phyloP scores from a whole-genome alignment of 2,888 invertebrate genomes.

The Pterobdella sp. region DNA sequence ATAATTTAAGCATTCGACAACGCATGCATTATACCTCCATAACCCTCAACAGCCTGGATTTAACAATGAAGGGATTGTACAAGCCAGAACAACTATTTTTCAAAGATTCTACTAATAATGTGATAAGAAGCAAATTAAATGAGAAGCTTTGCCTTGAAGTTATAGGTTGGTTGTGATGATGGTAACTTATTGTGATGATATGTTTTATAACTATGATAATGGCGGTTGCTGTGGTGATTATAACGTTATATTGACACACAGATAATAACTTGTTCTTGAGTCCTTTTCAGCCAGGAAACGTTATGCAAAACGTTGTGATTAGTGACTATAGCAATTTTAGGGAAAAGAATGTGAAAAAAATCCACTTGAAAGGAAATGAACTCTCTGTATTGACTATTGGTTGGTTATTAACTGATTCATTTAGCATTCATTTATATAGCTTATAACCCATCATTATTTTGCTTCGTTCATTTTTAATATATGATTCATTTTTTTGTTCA shows the following conservation, averaged over 20 bases:
- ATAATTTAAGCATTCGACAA: too few species aligned
- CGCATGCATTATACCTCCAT: too few species aligned
- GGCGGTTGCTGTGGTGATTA: too few species aligned
- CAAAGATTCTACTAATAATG: neutral
- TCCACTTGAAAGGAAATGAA: constrained; percentile 1
- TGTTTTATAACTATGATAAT: too few species aligned
- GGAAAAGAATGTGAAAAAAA: neutral
- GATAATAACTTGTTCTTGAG: constrained; percentile 18
- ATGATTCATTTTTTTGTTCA: neutral
- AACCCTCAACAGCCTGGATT: neutral
- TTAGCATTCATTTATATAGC: neutral
- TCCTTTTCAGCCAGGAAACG: neutral
- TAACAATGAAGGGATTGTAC: constrained; percentile 9
- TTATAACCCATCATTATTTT: too few species aligned
- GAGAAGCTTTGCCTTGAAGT: constrained; percentile 21
- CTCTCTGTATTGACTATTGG: constrained; percentile 15
- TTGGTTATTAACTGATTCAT: neutral
- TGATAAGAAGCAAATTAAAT: constrained; percentile 22
- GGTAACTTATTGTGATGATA: neutral
- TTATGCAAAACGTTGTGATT: neutral
- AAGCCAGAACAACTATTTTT: constrained; percentile 19
- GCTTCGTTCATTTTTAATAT: neutral
- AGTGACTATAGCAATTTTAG: neutral
- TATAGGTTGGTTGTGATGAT: constrained; percentile 11
- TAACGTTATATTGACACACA: too few species aligned